Evolutionary conservation across 2,113 vertebrate genomes (phyloP), one percentile per base, ranked within the genome.

Genomic region (Urocitellus parryii): DNA sequence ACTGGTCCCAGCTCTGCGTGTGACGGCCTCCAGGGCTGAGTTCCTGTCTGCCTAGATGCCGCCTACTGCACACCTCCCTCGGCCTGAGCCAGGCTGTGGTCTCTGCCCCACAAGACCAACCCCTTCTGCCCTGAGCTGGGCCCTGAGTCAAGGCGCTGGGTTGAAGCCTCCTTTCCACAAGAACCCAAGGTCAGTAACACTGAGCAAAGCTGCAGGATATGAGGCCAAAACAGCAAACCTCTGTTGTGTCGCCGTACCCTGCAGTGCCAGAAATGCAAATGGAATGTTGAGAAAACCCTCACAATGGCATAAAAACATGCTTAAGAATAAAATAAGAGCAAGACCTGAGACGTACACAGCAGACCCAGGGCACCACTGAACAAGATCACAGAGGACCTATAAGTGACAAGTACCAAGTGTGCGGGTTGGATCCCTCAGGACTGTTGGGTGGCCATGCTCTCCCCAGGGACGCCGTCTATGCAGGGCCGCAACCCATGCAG

Each of bases 211-310:
- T 61, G 11, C 9, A 32, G 37, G 39, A 14, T 3, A 0, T 5
- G 3, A 8, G 63, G 17, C 4, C 48, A 63, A 29, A 0, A 34
- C 24, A 45, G 10, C 32, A n/a, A 11, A 48, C 27, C 4, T 3
- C 45, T 8, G 0, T 6, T 4, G 3, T 5, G 9, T 34, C 24
- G 13, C 24, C 53, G 18, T 0, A 6, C 4, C 22, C 0, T 1
- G 51, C 13, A 24, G 16, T 5, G 56, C 37, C 37, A 83, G 88
- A 16, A 18, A 0, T 37, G 51, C 27, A 45, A 37, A 77, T 2
- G 22, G 70, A 81, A 51, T 78, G 63, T 56, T 4, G 20, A 32
- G 32, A 51, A 61, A 18, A 16, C 14, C 5, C 42, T 25, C 22
- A 29, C 17, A 37, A 24, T 24, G n/a, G 3, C 6, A 24, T 12